phyloP scores from a whole-genome alignment of 2,888 invertebrate species.

The Hartigia nigra region DNA sequence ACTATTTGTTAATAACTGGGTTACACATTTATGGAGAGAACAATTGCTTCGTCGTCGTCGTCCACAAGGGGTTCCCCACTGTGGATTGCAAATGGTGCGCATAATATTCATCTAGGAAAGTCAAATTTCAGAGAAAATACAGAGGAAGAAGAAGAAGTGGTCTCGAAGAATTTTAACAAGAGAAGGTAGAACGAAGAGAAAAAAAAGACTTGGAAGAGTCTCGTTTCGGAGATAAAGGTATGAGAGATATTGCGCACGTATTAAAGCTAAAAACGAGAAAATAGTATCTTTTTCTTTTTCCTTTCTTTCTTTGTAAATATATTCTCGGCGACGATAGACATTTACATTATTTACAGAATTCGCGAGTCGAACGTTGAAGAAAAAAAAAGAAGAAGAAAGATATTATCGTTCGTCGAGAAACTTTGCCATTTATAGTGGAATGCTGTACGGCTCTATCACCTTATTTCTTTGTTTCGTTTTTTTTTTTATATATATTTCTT shows the following conservation, averaged over 20 bases:
- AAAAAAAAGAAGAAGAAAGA: neutral
- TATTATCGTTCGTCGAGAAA: neutral
- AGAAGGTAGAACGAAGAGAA: too few relatives aligned
- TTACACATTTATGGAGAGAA: neutral
- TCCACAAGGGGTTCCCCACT: neutral
- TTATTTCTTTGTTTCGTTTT: neutral
- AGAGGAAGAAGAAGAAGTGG: neutral
- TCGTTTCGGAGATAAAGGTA: neutral
- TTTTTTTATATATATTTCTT: neutral
- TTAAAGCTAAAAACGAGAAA: neutral
- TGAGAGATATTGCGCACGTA: neutral
- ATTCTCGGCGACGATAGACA: neutral
- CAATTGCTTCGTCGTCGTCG: neutral
- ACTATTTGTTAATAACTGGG: neutral
- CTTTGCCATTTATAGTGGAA: neutral
- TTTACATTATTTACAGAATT: neutral
- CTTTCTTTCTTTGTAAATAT: neutral
- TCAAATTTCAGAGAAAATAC: neutral
- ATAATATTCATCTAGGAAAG: neutral
- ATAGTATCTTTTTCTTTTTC: neutral
- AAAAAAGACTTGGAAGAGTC: neutral
- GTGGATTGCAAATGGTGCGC: neutral
- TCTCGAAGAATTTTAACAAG: neutral
- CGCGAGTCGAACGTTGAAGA: neutral
- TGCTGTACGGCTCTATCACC: neutral